Conservation (phyloP, 2,113 vertebrate genomes). For the Romanogobio albipinnatus region DNA sequence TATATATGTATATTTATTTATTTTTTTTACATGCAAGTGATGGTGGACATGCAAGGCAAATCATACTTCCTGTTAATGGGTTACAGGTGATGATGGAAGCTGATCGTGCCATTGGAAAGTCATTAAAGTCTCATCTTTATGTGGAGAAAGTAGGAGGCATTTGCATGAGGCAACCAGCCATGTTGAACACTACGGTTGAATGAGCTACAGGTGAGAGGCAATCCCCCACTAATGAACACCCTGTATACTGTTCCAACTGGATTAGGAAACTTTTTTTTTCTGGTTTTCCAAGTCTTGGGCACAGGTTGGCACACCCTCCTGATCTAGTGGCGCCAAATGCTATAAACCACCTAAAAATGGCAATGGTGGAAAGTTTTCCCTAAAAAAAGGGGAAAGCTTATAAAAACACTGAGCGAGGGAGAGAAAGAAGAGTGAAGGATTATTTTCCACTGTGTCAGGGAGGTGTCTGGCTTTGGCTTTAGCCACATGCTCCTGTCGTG, state of each 20-base stretch:
- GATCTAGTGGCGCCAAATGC: slow-evolving; percentile 72
- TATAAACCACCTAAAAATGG: slow-evolving; percentile 81
- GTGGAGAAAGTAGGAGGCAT: slow-evolving; percentile 12
- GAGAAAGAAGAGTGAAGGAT: slow-evolving; percentile 65
- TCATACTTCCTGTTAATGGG: not conserved
- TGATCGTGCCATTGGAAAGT: not conserved
- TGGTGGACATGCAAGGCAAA: not conserved
- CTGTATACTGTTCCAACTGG: slow-evolving; percentile 55
- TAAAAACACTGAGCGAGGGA: slow-evolving; percentile 71
- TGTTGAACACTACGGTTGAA: not conserved
- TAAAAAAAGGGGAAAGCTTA: slow-evolving; percentile 68
- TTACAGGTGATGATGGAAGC: slow-evolving; percentile 19
- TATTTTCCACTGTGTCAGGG: slow-evolving; percentile 76
- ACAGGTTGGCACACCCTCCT: slow-evolving; percentile 76
- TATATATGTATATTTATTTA: not conserved
- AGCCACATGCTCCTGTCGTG: slow-evolving; percentile 51
- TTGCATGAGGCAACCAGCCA: not conserved
- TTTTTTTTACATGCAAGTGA: not conserved
- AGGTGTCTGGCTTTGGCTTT: slow-evolving; percentile 66
- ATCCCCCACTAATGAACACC: slow-evolving; percentile 21
- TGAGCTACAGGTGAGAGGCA: slow-evolving; percentile 31
- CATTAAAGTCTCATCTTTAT: slow-evolving; percentile 13
- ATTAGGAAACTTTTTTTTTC: slow-evolving; percentile 61
- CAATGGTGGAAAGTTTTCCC: slow-evolving; percentile 78
- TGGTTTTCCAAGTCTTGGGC: slow-evolving; percentile 67